phyloP scores from a whole-genome alignment of 1,140 invertebrate genomes.

The Heterodera carotae region DNA sequence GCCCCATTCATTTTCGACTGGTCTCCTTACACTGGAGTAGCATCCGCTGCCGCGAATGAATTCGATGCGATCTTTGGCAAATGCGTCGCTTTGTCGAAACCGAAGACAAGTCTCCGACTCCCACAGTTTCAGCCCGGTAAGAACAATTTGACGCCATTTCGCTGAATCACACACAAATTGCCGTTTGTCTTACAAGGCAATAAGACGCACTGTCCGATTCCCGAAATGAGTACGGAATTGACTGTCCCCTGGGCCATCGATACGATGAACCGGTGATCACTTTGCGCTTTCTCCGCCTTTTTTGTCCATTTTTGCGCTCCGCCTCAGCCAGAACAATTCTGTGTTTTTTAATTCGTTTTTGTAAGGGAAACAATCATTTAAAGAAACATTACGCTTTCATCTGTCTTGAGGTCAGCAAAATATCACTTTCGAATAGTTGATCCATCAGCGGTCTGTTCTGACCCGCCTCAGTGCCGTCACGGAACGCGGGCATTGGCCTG shows the following conservation, averaged over 20 bases:
- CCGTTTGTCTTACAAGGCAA: not conserved
- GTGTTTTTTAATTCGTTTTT: slow-evolving; percentile 25
- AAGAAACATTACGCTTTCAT: slow-evolving; percentile 46
- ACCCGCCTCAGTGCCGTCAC: slow-evolving; percentile 50
- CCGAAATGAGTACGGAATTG: slow-evolving; percentile 58
- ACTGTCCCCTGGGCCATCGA: slow-evolving; percentile 56
- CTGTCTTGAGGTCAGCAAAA: slow-evolving; percentile 49
- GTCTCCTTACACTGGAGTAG: slow-evolving; percentile 60
- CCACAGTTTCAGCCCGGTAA: slow-evolving; percentile 58
- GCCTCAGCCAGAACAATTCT: slow-evolving; percentile 56
- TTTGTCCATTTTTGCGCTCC: slow-evolving; percentile 43
- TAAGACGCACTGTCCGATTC: slow-evolving; percentile 56
- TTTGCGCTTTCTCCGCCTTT: slow-evolving; percentile 56
- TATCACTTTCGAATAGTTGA: slow-evolving; percentile 54
- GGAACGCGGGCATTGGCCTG: slow-evolving; percentile 38
- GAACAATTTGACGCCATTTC: slow-evolving; percentile 58
- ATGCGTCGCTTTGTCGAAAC: slow-evolving; percentile 46
- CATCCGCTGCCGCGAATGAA: slow-evolving; percentile 62
- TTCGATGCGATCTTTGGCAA: slow-evolving; percentile 56
- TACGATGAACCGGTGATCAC: slow-evolving; percentile 59
- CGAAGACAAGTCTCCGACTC: slow-evolving; percentile 60
- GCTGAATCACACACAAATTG: slow-evolving; percentile 30
- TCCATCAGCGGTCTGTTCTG: slow-evolving; percentile 52
- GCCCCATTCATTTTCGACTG: not conserved
- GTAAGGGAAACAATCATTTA: slow-evolving; percentile 10